Evolutionary conservation across 2,888 invertebrate species (phyloP), one percentile per base, ranked within the genome.

Genomic region (Sphaerolaimus hirsutus): DNA sequence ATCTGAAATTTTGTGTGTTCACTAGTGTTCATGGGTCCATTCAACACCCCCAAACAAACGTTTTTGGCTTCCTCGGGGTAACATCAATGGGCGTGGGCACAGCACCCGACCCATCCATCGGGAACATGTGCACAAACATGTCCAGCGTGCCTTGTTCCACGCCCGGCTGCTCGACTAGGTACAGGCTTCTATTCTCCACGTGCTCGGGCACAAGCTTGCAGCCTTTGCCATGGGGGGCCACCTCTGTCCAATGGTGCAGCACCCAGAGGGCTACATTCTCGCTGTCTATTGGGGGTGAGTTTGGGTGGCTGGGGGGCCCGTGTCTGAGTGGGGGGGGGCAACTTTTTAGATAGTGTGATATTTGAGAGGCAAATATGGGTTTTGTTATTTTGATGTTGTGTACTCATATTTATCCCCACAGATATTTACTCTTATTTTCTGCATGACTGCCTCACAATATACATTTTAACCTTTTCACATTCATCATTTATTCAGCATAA

Each of bases 121-220:
- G 83, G 59, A 84, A 86, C 80, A 86, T 81, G 58, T 86, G 86
- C 1, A 86, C 79, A 82, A 82, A 86, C 81, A 86, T 79, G 65
- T 86, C 80, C 21, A 86, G 61, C 59, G 82, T 81, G 1, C 86
- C 86, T 19, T 25, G 41, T 25, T 41, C 66, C 35, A 66, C 63
- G 26, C 66, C 67, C 7, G 66, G 65, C 57, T 64, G 64, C 45
- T 66, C 66, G 14, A 65, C 63, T 53, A 66, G 64, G 51, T 61
- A 67, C n/a, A 67, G 56, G 12, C 66, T 60, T 37, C 67, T 51
- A 1, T 65, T 66, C 53, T 67, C 67, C 21, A 41, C 25, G 41
- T 41, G 41, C n/a, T 41, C 14, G 79, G 73, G 50, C 76, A 71
- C 0, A 21, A 43, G 25, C 2, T 2, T 10, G 21, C 4, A 21